Evolutionary conservation across 1,140 invertebrate species (phyloP).

Genomic region (Drosophila sulfurigaster): DNA sequence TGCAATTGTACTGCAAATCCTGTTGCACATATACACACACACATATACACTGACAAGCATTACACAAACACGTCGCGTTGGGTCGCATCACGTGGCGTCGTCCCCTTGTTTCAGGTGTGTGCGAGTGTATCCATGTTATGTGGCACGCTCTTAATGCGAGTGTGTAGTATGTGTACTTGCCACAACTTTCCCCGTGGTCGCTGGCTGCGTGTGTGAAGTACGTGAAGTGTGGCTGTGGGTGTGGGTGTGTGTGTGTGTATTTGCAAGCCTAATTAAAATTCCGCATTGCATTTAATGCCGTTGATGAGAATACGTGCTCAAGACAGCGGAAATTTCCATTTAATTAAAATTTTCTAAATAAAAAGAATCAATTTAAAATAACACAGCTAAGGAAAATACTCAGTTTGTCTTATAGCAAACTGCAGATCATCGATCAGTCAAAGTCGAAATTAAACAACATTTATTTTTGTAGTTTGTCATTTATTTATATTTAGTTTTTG

Average conservation of each 20-base stretch:
- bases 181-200: conserved; percentile 11
- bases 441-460: not conserved
- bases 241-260: conserved; percentile 8
- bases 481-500: conserved; percentile 78
- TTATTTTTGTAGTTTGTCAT: conserved; percentile 65
- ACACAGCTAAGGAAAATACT: not conserved
- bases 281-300: conserved; percentile 77
- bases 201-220: conserved; percentile 6
- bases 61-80: not conserved
- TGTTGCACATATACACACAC: conserved; percentile 42
- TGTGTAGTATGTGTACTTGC: conserved; percentile 7
- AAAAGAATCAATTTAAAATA: conserved; percentile 17
- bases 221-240: no score
- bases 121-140: not conserved
- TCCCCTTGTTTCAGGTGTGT: not conserved
- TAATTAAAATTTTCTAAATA: conserved; percentile 73
- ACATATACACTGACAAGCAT: not conserved
- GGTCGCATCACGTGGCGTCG: not conserved
- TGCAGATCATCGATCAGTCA: not conserved
- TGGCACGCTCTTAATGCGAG: not conserved
- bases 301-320: conserved; percentile 80
- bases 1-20: conserved; percentile 47
- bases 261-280: conserved; percentile 78
- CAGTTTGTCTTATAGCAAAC: no score
- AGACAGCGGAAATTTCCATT: conserved; percentile 77